These are phyloP conservation scores for Charaxes varanes DNA, from an alignment of 1,140 invertebrate species.

Conservation along the genomic window DNA sequence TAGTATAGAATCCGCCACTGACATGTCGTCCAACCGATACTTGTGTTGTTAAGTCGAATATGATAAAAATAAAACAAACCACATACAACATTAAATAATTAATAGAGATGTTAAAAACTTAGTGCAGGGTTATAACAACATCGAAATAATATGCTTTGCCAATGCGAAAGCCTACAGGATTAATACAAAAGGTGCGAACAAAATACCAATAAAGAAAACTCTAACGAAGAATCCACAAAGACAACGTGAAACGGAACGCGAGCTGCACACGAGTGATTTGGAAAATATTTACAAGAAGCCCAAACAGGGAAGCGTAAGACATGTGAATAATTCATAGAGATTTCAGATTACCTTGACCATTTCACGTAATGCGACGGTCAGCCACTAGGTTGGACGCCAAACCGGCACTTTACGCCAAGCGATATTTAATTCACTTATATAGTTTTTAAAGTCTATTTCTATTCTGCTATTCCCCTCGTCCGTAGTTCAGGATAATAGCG, in stretches of 20 bases:
- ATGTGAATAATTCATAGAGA: slow-evolving; percentile 64
- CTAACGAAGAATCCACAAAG: slow-evolving; percentile 31
- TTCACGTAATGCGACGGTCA: slow-evolving; percentile 58
- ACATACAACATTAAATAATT: too few species aligned
- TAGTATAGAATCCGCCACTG: too few species aligned
- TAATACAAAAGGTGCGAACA: slow-evolving; percentile 27
- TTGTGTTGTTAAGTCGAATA: too few species aligned
- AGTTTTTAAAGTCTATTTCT: slow-evolving; percentile 46
- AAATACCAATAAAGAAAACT: slow-evolving; percentile 30
- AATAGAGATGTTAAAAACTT: background rate
- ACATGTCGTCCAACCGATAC: too few species aligned
- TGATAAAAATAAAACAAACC: too few species aligned
- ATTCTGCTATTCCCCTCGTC: slow-evolving; percentile 51
- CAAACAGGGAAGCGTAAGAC: slow-evolving; percentile 54
- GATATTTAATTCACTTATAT: slow-evolving; percentile 50
- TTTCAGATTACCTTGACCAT: slow-evolving; percentile 70
- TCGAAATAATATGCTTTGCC: slow-evolving; percentile 3
- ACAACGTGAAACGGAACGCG: slow-evolving; percentile 21
- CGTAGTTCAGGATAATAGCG: slow-evolving; percentile 58
- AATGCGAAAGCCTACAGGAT: slow-evolving; percentile 17
- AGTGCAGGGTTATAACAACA: slow-evolving; percentile 2
- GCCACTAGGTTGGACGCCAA: slow-evolving; percentile 42
- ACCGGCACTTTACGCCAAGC: slow-evolving; percentile 43
- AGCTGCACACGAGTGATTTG: slow-evolving; percentile 45
- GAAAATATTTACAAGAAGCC: slow-evolving; percentile 66